Conservation (phyloP, 1,140 invertebrate species). For the Cephus cinctus region DNA sequence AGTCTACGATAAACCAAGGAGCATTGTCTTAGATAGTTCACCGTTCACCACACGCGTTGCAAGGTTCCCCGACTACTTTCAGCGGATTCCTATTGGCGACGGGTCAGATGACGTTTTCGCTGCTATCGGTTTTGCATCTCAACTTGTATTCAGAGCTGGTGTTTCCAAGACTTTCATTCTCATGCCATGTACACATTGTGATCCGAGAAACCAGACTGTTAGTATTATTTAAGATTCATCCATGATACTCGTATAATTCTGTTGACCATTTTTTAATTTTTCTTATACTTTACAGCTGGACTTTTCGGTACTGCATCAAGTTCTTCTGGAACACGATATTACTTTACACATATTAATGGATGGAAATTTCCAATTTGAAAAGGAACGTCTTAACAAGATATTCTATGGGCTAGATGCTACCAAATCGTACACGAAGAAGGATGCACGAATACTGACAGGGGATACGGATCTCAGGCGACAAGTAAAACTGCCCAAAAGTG, state of each 20-base stretch:
- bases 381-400: conserved; percentile 68
- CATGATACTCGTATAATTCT: not conserved
- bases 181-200: conserved; percentile 76
- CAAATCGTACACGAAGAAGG: conserved; percentile 76
- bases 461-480: conserved; percentile 69
- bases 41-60: conserved; percentile 62
- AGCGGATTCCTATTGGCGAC: conserved; percentile 63
- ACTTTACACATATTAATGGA: conserved; percentile 82
- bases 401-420: conserved; percentile 75
- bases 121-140: conserved; percentile 73
- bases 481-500: conserved; percentile 71
- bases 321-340: conserved; percentile 75
- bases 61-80: conserved; percentile 64
- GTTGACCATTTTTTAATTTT: conserved; percentile 1
- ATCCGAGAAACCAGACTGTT: conserved; percentile 66
- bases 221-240: conserved; percentile 18
- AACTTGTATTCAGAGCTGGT: conserved; percentile 78
- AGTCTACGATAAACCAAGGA: conserved; percentile 68
- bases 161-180: conserved; percentile 83
- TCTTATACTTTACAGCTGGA: conserved; percentile 66
- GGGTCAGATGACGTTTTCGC: conserved; percentile 70
- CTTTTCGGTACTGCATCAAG: conserved; percentile 75
- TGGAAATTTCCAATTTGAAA: conserved; percentile 72
- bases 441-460: conserved; percentile 64
- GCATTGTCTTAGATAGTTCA: conserved; percentile 65